Percentiles rank a stretch among this genome's conserved stretches.
Conservation (phyloP, 2,888 invertebrate genomes). For the Trachelus tabidus region DNA sequence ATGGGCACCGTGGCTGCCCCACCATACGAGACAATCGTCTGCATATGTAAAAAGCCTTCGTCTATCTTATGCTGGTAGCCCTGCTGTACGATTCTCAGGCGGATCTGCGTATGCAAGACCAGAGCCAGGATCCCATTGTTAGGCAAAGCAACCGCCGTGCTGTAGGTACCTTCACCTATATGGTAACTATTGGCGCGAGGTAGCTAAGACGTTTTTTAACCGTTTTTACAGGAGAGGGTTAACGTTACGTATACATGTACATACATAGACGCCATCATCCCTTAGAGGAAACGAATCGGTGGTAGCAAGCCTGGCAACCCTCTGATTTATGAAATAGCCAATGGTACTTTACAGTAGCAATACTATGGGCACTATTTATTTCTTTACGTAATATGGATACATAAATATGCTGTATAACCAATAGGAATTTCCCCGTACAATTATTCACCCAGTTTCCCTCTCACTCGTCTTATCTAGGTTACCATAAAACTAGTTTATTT, state of each 20-base stretch:
- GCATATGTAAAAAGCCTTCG: slow-evolving; percentile 55
- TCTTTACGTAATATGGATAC: neutral
- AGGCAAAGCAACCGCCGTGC: slow-evolving; percentile 58
- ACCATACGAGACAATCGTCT: slow-evolving; percentile 47
- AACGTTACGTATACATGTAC: neutral
- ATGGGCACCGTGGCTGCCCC: slow-evolving; percentile 15
- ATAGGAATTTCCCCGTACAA: neutral
- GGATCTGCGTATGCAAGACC: slow-evolving; percentile 18
- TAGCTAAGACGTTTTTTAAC: slow-evolving; percentile 23
- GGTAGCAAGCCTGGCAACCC: neutral
- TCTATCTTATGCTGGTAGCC: slow-evolving; percentile 38
- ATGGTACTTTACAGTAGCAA: neutral
- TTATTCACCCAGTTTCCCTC: neutral
- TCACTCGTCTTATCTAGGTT: neutral
- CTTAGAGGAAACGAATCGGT: neutral
- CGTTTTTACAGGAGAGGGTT: slow-evolving; percentile 27
- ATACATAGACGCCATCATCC: neutral
- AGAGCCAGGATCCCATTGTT: slow-evolving; percentile 50
- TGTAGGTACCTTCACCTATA: slow-evolving; percentile 1
- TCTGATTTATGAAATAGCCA: neutral
- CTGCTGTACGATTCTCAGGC: slow-evolving; percentile 2
- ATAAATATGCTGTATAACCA: neutral
- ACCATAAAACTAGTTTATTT: neutral
- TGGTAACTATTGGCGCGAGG: neutral
- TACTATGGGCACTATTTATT: neutral